A percentile compares a stretch with the other conserved stretches of the same genome.
Evolutionary conservation across 35 echinoderm and acorn worm species (phyloP).

Genomic region (Apostichopus californicus): DNA sequence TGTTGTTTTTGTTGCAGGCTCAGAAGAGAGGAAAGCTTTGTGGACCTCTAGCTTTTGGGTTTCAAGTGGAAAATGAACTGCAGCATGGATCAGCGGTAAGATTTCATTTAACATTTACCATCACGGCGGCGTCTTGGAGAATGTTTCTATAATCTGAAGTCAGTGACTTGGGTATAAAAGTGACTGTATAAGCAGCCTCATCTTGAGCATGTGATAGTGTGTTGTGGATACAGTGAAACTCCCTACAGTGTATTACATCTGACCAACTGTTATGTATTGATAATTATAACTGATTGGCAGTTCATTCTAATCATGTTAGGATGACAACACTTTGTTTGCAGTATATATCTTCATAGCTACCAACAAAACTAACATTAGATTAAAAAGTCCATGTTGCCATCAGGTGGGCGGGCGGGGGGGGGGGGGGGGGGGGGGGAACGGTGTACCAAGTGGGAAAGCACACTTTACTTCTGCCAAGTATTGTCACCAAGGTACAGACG

Average conservation of each 20-base stretch:
- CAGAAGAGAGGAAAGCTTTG: not conserved
- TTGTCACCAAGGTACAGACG: too few relatives aligned
- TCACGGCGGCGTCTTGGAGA: not conserved
- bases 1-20: not conserved
- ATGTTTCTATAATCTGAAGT: not conserved
- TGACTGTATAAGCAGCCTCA: not conserved
- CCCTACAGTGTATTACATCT: not conserved
- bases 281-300: too few relatives aligned
- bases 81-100: not conserved
- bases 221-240: not conserved
- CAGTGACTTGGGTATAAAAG: not conserved
- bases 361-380: too few relatives aligned
- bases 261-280: not conserved
- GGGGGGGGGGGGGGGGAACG: too few relatives aligned
- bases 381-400: too few relatives aligned
- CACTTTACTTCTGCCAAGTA: too few relatives aligned
- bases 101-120: not conserved
- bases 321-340: too few relatives aligned
- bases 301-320: too few relatives aligned
- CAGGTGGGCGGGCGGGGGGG: too few relatives aligned
- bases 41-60: not conserved
- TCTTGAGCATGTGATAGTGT: not conserved
- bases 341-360: too few relatives aligned
- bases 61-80: not conserved
- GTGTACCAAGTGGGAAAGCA: too few relatives aligned